Conservation (phyloP, 2,113 vertebrate genomes). For the Corythornis vintsioides region DNA sequence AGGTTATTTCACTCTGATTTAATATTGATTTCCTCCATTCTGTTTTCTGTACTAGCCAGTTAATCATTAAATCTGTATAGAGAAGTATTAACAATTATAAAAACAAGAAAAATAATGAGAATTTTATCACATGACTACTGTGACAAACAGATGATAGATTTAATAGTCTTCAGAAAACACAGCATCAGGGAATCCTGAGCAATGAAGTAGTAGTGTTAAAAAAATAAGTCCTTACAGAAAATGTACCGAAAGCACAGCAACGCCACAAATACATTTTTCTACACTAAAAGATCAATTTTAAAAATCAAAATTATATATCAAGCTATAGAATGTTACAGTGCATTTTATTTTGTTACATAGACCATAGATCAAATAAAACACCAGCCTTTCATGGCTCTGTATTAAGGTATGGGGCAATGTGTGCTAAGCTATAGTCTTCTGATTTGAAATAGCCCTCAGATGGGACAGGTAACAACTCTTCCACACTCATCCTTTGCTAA, state of each 20-base stretch:
- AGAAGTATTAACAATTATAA: background rate
- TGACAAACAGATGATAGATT: background rate
- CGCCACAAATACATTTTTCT: background rate
- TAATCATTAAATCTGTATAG: background rate
- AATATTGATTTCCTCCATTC: slow-evolving; percentile 23
- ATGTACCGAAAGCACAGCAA: background rate
- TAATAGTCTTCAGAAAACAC: background rate
- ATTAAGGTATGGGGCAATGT: background rate
- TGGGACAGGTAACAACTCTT: background rate
- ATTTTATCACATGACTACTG: background rate
- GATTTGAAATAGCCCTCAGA: background rate
- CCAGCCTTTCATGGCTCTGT: background rate
- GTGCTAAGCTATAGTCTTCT: background rate
- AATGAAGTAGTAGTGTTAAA: background rate
- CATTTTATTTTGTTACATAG: background rate
- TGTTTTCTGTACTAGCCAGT: background rate
- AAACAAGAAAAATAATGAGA: background rate
- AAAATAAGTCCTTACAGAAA: background rate
- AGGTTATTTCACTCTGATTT: slow-evolving; percentile 13
- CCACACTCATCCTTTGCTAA: background rate
- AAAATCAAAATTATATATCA: background rate
- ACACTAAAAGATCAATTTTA: background rate
- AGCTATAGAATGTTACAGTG: background rate
- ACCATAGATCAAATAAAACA: background rate
- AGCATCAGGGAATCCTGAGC: background rate